A percentile compares a stretch with the other conserved stretches of the same genome.
phyloP scores from a whole-genome alignment of 2,888 invertebrate genomes.

The Oscheius sp. region DNA sequence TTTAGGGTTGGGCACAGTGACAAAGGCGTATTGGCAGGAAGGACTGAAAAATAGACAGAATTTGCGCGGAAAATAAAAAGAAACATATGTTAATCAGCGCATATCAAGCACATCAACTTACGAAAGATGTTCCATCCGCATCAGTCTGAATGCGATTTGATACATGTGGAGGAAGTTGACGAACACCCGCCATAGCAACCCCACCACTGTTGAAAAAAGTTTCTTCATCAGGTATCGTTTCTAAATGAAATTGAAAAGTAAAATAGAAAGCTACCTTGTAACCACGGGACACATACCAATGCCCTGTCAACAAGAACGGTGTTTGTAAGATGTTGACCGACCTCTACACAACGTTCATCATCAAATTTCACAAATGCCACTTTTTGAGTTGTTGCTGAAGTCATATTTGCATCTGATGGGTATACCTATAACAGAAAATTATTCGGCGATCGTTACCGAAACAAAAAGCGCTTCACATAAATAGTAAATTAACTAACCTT shows the following conservation, averaged over 20 bases:
- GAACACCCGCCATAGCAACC: slow-evolving; percentile 76
- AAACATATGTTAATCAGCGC: not conserved
- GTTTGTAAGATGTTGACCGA: slow-evolving; percentile 97
- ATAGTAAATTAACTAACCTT: slow-evolving; percentile 50
- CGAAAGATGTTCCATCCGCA: slow-evolving; percentile 63
- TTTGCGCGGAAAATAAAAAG: not conserved
- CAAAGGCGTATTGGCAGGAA: not conserved
- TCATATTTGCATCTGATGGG: slow-evolving; percentile 60
- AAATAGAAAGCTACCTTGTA: slow-evolving; percentile 61
- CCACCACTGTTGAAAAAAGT: slow-evolving; percentile 90
- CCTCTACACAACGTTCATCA: slow-evolving; percentile 85
- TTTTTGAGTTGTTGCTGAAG: slow-evolving; percentile 71
- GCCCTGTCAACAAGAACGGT: slow-evolving; percentile 98
- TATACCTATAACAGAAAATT: slow-evolving; percentile 56
- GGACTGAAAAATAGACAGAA: slow-evolving; percentile 6
- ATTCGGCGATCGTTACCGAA: not conserved
- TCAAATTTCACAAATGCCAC: slow-evolving; percentile 96
- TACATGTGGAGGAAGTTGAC: slow-evolving; percentile 85
- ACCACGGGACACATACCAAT: slow-evolving; percentile 88
- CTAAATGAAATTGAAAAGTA: slow-evolving; percentile 30
- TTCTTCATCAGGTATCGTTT: slow-evolving; percentile 83
- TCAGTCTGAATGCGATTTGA: slow-evolving; percentile 78
- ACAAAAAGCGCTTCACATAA: not conserved
- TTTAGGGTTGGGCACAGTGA: not conserved
- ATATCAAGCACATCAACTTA: slow-evolving; percentile 32